Evolutionary conservation across 2,888 invertebrate species (phyloP).

Genomic region (Macaria notata): DNA sequence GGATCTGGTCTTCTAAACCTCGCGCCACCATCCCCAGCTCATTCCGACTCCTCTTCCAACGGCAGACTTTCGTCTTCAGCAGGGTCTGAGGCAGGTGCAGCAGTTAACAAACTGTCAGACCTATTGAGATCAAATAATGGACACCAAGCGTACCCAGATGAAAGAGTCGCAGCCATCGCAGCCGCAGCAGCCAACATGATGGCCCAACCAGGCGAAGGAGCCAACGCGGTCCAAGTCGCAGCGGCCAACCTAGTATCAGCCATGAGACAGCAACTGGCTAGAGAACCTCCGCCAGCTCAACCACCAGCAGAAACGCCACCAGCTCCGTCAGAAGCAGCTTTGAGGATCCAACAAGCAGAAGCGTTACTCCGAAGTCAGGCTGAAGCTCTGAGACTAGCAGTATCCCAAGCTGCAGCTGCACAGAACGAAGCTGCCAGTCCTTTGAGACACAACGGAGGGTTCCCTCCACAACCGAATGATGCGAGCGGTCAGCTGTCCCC

Average conservation of each 20-base stretch:
- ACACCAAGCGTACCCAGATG: constrained; percentile 84
- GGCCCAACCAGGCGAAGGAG: constrained; percentile 83
- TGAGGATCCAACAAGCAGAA: constrained; percentile 90
- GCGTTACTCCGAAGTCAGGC: constrained; percentile 92
- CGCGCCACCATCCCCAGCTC: constrained; percentile 92
- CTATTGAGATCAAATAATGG: constrained; percentile 86
- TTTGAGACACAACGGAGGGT: constrained; percentile 74
- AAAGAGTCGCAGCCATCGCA: constrained; percentile 88
- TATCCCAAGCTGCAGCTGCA: constrained; percentile 86
- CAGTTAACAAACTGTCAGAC: constrained; percentile 82
- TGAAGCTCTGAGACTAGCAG: constrained; percentile 91
- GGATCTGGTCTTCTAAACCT: constrained; percentile 85
- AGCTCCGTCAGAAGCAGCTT: constrained; percentile 89
- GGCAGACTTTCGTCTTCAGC: constrained; percentile 91
- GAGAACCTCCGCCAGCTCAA: constrained; percentile 82
- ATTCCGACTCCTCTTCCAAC: constrained; percentile 93
- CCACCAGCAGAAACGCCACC: constrained; percentile 89
- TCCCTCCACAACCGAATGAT: constrained; percentile 66
- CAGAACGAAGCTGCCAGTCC: constrained; percentile 70
- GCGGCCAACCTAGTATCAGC: constrained; percentile 90
- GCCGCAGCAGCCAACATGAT: constrained; percentile 84
- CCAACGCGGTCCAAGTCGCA: constrained; percentile 87
- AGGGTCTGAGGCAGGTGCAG: constrained; percentile 87
- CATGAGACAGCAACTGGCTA: constrained; percentile 84
- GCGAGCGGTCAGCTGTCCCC: constrained; percentile 84